Conservation (phyloP, 2,888 invertebrate species). For the Hyles lineata region DNA sequence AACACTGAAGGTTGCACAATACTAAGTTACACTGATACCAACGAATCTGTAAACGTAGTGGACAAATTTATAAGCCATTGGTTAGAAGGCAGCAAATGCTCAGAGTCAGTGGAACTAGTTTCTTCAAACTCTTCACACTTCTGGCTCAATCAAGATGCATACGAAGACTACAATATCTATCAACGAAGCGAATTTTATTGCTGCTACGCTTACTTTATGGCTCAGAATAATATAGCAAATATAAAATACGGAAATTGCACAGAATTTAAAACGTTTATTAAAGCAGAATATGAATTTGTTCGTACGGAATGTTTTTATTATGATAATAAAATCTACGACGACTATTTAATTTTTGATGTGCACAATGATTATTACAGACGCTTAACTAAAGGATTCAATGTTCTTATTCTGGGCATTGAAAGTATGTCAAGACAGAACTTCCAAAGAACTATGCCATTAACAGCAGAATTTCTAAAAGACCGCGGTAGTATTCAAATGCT, state of each 20-base stretch:
- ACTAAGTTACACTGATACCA: constrained; percentile 41
- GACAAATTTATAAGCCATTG: constrained; percentile 20
- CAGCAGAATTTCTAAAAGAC: constrained; percentile 83
- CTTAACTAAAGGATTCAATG: constrained; percentile 75
- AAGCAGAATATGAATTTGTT: constrained; percentile 48
- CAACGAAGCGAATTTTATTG: constrained; percentile 43
- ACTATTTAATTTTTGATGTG: constrained; percentile 47
- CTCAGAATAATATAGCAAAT: constrained; percentile 36
- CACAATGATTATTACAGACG: constrained; percentile 7
- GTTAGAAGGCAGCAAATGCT: constrained; percentile 41
- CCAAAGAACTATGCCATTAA: constrained; percentile 91
- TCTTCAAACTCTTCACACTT: constrained; percentile 48
- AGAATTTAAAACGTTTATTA: constrained; percentile 43
- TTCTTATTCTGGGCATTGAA: constrained; percentile 92
- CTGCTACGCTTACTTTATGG: constrained; percentile 48
- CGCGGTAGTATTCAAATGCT: constrained; percentile 89
- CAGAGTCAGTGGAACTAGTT: constrained; percentile 39
- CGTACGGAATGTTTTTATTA: constrained; percentile 85
- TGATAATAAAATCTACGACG: constrained; percentile 57
- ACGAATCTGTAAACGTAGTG: constrained; percentile 39
- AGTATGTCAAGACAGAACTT: constrained; percentile 93
- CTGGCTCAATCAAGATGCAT: constrained; percentile 45
- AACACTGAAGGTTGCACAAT: constrained; percentile 52
- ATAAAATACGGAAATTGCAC: constrained; percentile 46
- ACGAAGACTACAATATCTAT: constrained; percentile 38